Evolutionary conservation across 2,888 invertebrate species (phyloP).

Genomic region (Isotomurus palustris): DNA sequence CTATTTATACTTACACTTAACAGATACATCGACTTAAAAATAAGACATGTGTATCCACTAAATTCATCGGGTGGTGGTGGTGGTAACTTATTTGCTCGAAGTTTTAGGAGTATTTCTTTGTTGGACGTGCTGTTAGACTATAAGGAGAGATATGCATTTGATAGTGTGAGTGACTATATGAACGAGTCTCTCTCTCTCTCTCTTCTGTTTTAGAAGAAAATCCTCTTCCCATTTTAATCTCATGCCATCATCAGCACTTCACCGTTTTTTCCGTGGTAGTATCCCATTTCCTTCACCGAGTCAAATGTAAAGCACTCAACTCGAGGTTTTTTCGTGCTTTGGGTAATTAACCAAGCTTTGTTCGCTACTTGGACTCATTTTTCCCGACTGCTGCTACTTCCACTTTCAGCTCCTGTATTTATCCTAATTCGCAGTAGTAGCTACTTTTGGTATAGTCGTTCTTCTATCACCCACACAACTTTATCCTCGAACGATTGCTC

Average conservation of each 20-base stretch:
- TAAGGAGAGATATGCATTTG: too few species aligned
- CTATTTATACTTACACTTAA: too few species aligned
- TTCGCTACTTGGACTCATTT: constrained; percentile 46
- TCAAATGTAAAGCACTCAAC: constrained; percentile 47
- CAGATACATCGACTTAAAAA: too few species aligned
- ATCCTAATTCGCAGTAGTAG: neutral
- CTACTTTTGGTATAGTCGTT: neutral
- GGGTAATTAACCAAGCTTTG: constrained; percentile 47
- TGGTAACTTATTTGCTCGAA: neutral
- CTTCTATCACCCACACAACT: too few species aligned
- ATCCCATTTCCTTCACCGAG: constrained; percentile 45
- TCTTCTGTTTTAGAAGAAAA: constrained; percentile 41
- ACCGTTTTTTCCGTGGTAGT: constrained; percentile 36
- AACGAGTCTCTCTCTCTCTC: constrained; percentile 9
- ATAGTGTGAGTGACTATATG: constrained; percentile 15
- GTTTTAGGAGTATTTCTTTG: neutral
- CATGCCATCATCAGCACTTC: constrained; percentile 47
- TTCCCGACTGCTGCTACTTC: constrained; percentile 24
- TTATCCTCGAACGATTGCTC: too few species aligned
- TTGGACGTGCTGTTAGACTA: too few species aligned
- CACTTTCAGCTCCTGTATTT: neutral
- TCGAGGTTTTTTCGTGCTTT: constrained; percentile 45
- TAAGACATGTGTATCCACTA: too few species aligned
- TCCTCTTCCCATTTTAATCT: constrained; percentile 47
- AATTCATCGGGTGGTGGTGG: too few species aligned